Base-by-base conservation (phyloP, 2,888 invertebrate genomes). In the Bellardia bayeri region DNA sequence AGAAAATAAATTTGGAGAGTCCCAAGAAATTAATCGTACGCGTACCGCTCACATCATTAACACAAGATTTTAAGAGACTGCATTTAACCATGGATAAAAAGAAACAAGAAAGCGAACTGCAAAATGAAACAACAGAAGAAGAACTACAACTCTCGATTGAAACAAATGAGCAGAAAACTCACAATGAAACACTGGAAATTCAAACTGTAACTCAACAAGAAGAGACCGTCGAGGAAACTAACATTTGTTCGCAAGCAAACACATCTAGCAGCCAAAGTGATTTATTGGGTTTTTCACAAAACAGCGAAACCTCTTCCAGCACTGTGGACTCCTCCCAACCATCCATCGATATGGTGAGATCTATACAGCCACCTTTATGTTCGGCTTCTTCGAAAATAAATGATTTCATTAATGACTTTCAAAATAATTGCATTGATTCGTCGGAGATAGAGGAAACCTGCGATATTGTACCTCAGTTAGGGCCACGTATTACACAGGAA, bases 371-470 rank as follows among this genome's bases (percentile, higher is more conserved):
- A 5, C 30, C 61, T 0, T 42, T 82, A 13, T 82, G 79, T 56
- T 54, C 76, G 9, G 84, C 87, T 37, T 86, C 87, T 42, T 84
- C 89, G 8, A 89, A 90, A 86, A 87, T 90, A 76, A 79, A 90
- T 88, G 92, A 92, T 63, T 92, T 92, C 42, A 89, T 92, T 61
- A 92, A 91, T 74, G 92, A 92, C 49, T 91, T 92, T 16, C 90
- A 92, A 83, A 90, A 90, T 49, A 91, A 92, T 61, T 92, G 92
- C 64, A 90, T 89, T 74, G 61, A 91, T 90, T 81, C 89, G 78
- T 23, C 76, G 72, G 49, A 91, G 69, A 74, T 85, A 8, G 89
- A 89, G 13, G 81, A 87, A 37, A 33, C 54, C 16, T 58, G 61
- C 45, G 81, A 82, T 51, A 74, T 74, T 9, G 14, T 80, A 37